These are phyloP conservation scores for Brachystomella parvula DNA, from an alignment of 1,140 invertebrate species.

Conservation along the genomic window DNA sequence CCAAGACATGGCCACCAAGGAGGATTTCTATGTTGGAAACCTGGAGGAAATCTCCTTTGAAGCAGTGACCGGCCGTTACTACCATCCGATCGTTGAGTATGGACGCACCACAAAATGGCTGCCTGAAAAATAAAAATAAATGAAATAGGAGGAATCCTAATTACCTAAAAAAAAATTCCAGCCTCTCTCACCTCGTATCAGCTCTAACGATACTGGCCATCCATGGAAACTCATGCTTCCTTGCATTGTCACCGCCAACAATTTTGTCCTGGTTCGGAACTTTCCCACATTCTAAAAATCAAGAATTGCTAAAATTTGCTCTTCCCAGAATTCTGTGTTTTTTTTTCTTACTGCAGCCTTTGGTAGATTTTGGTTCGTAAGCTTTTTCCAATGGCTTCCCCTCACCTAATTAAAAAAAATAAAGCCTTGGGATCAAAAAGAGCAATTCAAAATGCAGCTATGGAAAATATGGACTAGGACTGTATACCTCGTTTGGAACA, in stretches of 20 bases:
- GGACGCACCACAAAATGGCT: conserved; percentile 33
- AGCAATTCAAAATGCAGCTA: too few relatives aligned
- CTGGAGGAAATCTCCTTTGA: conserved; percentile 33
- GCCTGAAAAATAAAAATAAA: conserved; percentile 5
- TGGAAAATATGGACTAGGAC: too few relatives aligned
- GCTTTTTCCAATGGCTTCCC: conserved; percentile 8
- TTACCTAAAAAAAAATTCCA: too few relatives aligned
- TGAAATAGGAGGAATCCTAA: not conserved
- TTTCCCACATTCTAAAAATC: conserved; percentile 27
- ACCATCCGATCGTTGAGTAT: conserved; percentile 32
- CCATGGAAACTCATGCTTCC: conserved; percentile 31
- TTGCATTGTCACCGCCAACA: conserved; percentile 23
- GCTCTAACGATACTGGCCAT: conserved; percentile 4
- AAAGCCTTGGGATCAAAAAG: too few relatives aligned
- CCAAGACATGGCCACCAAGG: conserved; percentile 23
- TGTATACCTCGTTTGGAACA: conserved; percentile 24
- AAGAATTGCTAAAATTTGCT: not conserved
- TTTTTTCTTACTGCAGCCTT: conserved; percentile 25
- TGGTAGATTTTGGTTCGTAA: conserved; percentile 14
- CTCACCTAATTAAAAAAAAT: conserved; percentile 9
- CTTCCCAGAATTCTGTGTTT: too few relatives aligned
- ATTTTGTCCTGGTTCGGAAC: conserved; percentile 24
- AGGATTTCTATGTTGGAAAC: conserved; percentile 23
- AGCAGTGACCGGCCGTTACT: conserved; percentile 30
- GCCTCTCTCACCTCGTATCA: not conserved